phyloP scores from a whole-genome alignment of 2,113 vertebrate species.

The Macroglossus sobrinus region DNA sequence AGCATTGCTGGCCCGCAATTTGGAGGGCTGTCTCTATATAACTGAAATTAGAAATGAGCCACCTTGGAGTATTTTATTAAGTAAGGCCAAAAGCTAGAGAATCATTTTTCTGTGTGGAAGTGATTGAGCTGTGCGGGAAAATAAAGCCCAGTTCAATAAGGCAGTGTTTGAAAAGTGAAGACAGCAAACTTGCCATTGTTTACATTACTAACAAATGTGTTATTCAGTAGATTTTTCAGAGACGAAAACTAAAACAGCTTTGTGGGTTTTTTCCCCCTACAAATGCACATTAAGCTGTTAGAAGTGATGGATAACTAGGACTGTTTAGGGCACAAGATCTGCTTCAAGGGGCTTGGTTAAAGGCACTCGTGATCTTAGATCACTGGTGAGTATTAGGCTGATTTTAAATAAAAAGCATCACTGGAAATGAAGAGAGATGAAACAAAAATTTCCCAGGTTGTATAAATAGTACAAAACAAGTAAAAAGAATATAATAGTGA shows the following conservation, averaged over 20 bases:
- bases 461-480: background rate
- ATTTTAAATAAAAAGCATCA: conserved; percentile 48
- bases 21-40: background rate
- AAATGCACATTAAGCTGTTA: conserved; percentile 39
- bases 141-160: conserved; percentile 50
- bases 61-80: conserved; percentile 23
- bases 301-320: conserved; percentile 8
- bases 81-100: background rate
- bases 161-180: conserved; percentile 49
- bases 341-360: conserved; percentile 44
- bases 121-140: conserved; percentile 38
- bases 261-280: background rate
- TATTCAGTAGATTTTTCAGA: conserved; percentile 42
- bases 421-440: conserved; percentile 42
- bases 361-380: conserved; percentile 13
- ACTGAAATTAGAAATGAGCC: conserved; percentile 20
- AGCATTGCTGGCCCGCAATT: background rate
- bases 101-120: conserved; percentile 48
- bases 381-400: background rate
- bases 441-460: background rate
- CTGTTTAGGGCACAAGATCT: background rate
- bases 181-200: conserved; percentile 41
- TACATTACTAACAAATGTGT: conserved; percentile 43
- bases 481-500: background rate
- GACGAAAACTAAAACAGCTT: conserved; percentile 17